Evolutionary conservation across 2,113 vertebrate species (phyloP).

Genomic region (Oryctolagus cuniculus): mOryCun1.1 NC_091438.1:55521001-55521500

Average conservation of each 20-base stretch:
- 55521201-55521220: slow-evolving; percentile 22
- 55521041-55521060: too few species aligned
- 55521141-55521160: too few species aligned
- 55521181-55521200: too few species aligned
- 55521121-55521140: too few species aligned
- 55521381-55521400: not conserved
- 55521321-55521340: not conserved
- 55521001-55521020: too few species aligned
- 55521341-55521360: not conserved
- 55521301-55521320: not conserved
- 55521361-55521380: not conserved
- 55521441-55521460: not conserved
- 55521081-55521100: too few species aligned
- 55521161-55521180: too few species aligned
- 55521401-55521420: slow-evolving; percentile 20
- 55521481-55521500: not conserved
- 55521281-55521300: not conserved
- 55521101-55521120: too few species aligned
- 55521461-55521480: not conserved
- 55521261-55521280: slow-evolving; percentile 10
- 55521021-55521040: too few species aligned
- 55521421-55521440: not conserved
- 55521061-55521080: too few species aligned
- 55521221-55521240: not conserved
- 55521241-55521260: not conserved